These are phyloP conservation scores for Takifugu bimaculatus DNA, from an alignment of 2,113 vertebrate genomes.

Conservation along the genomic window DNA sequence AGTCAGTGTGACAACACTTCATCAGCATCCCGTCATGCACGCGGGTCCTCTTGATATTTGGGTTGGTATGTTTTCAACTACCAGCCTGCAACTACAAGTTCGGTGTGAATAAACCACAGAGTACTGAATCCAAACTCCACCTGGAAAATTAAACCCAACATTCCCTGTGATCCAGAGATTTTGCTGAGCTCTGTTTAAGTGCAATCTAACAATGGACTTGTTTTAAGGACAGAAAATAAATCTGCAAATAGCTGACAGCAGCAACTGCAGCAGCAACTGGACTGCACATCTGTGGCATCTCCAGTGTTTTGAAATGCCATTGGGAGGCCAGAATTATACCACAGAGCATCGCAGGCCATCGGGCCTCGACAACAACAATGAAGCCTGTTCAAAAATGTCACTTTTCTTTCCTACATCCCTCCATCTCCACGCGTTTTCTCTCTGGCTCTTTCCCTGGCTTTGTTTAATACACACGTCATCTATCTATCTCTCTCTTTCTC, in stretches of 20 bases:
- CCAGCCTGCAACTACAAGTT: background rate
- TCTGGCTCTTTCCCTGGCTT: conserved; percentile 8
- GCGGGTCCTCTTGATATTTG: background rate
- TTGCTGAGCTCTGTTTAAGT: conserved; percentile 21
- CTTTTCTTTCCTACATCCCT: conserved; percentile 30
- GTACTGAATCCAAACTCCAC: conserved; percentile 1
- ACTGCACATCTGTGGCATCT: conserved; percentile 37
- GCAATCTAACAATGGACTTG: background rate
- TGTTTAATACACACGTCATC: conserved; percentile 11
- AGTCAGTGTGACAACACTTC: conserved; percentile 1
- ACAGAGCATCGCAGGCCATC: conserved; percentile 53
- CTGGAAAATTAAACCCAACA: conserved; percentile 1
- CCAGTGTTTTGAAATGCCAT: conserved; percentile 20
- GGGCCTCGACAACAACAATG: conserved; percentile 57
- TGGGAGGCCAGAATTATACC: conserved; percentile 49
- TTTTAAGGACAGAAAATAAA: too few species aligned
- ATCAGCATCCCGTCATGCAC: conserved; percentile 8
- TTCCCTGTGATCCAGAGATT: background rate
- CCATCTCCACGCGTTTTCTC: conserved; percentile 18
- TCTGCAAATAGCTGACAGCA: conserved; percentile 32
- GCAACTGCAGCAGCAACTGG: conserved; percentile 18
- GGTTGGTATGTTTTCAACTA: conserved; percentile 3
- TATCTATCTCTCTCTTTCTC: background rate
- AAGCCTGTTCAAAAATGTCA: conserved; percentile 60
- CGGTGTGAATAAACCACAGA: conserved; percentile 2